phyloP scores from a whole-genome alignment of 2,888 invertebrate species.

The Minunthozetes semirufus region DNA sequence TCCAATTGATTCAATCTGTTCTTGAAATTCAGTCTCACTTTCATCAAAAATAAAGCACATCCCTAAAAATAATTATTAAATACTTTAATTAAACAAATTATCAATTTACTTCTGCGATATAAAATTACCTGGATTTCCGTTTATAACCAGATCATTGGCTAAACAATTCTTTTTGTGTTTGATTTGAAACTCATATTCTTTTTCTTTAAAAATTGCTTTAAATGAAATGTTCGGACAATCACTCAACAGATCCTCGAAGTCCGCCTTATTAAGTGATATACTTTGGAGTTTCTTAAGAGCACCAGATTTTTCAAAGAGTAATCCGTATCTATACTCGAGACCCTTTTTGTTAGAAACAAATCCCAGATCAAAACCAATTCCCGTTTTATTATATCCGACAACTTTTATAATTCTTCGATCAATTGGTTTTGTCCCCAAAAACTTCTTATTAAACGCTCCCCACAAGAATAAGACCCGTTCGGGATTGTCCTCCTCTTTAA shows the following conservation, averaged over 20 bases:
- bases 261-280: not conserved
- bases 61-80: not conserved
- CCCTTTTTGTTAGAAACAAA: not conserved
- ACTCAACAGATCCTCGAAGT: not conserved
- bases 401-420: constrained; percentile 18
- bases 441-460: constrained; percentile 24
- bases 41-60: constrained; percentile 5
- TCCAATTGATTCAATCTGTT: not conserved
- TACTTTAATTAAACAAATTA: not conserved
- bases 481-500: constrained; percentile 5
- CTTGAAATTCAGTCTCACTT: constrained; percentile 13
- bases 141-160: not conserved
- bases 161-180: not conserved
- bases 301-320: not conserved
- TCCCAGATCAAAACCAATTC: constrained; percentile 21
- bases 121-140: constrained; percentile 14
- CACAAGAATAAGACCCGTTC: constrained; percentile 25
- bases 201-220: not conserved
- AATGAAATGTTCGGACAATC: not conserved
- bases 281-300: not conserved
- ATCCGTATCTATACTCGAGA: constrained; percentile 11
- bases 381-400: constrained; percentile 28
- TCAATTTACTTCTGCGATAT: too few species aligned
- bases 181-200: constrained; percentile 26
- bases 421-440: not conserved